Evolutionary conservation across 1,140 invertebrate species (phyloP).

Genomic region (Caerostris darwini): DNA sequence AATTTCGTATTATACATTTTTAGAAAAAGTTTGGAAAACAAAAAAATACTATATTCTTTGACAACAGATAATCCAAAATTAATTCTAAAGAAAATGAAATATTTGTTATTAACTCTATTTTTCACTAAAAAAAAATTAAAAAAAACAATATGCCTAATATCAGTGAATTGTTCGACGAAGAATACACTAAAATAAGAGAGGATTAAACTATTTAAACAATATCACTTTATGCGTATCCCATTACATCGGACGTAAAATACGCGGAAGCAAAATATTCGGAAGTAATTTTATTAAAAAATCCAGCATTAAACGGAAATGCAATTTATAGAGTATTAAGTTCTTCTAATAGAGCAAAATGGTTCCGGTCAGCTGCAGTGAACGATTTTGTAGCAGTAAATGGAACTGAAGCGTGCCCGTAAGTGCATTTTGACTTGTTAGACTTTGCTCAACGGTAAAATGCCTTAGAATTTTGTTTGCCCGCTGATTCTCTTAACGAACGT

Average conservation of each 20-base stretch:
- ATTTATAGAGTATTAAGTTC: background rate
- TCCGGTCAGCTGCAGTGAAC: slow-evolving; percentile 58
- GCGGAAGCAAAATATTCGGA: background rate
- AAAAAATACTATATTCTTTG: too few species aligned
- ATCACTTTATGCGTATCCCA: background rate
- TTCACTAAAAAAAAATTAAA: too few species aligned
- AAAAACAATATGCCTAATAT: too few species aligned
- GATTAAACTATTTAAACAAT: background rate
- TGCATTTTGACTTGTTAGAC: slow-evolving; percentile 20
- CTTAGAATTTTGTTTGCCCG: background rate
- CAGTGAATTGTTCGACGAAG: too few species aligned
- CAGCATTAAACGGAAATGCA: background rate
- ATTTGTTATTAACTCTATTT: too few species aligned
- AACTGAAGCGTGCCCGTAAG: background rate
- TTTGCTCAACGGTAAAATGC: background rate
- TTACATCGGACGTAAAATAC: background rate
- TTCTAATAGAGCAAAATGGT: slow-evolving; percentile 52
- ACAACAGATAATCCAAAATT: too few species aligned
- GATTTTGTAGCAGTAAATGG: slow-evolving; percentile 6
- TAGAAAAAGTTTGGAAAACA: too few species aligned
- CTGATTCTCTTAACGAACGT: background rate
- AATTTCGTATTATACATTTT: too few species aligned
- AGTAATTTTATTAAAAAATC: background rate
- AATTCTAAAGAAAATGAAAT: too few species aligned
- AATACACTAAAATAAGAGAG: too few species aligned